A percentile compares a stretch with the other conserved stretches of the same genome.
Conservation (phyloP, 2,888 invertebrate genomes). For the Apotomis capreana region DNA sequence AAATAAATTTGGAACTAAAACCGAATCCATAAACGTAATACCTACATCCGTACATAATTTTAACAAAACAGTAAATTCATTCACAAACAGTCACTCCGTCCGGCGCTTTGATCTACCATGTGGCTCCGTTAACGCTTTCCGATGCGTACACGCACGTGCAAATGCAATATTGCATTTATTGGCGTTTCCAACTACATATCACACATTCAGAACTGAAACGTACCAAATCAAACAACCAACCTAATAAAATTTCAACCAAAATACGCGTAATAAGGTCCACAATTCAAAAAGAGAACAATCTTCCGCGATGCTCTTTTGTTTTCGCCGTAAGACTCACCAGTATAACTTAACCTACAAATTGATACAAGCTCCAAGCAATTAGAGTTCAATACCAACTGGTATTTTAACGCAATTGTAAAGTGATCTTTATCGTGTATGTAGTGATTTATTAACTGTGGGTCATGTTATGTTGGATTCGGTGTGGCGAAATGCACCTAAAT, state of each 20-base stretch:
- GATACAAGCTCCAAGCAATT: background rate
- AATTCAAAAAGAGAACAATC: background rate
- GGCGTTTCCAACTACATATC: conserved; percentile 26
- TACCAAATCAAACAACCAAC: background rate
- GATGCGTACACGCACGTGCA: conserved; percentile 41
- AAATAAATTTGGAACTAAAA: conserved; percentile 33
- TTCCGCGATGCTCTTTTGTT: background rate
- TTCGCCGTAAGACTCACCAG: background rate
- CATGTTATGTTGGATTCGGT: background rate
- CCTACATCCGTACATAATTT: conserved; percentile 37
- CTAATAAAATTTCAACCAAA: background rate
- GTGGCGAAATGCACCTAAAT: conserved; percentile 23
- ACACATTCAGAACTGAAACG: background rate
- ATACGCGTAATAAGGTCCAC: background rate
- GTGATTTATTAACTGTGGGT: background rate
- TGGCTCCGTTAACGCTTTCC: conserved; percentile 41
- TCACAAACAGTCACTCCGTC: conserved; percentile 38
- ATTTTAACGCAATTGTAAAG: background rate
- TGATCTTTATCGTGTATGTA: background rate
- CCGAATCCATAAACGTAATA: conserved; percentile 30
- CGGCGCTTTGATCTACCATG: conserved; percentile 40
- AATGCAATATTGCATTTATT: conserved; percentile 41
- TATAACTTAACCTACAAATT: background rate
- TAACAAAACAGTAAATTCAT: conserved; percentile 42
- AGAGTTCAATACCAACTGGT: background rate